Percentiles rank a stretch among this genome's conserved stretches.
phyloP scores from a whole-genome alignment of 2,888 invertebrate species.

The Hermaeophaga mercurialis region DNA sequence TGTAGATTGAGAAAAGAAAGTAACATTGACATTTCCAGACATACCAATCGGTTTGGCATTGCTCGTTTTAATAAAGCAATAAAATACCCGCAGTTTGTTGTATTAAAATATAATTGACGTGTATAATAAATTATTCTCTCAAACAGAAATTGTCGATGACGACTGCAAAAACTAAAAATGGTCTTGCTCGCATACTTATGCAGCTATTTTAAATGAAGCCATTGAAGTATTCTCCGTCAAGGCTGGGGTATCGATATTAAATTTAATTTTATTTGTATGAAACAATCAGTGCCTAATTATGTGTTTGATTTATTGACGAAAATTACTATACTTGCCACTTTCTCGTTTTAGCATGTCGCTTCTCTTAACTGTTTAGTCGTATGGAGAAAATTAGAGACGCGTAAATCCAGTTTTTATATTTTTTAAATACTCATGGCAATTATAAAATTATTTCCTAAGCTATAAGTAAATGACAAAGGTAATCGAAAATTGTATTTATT shows the following conservation, averaged over 20 bases:
- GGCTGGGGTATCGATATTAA: not conserved
- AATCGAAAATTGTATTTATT: no score
- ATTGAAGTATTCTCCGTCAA: conserved; percentile 10
- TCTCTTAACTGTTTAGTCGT: no score
- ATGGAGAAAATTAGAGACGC: no score
- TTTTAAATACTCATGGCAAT: no score
- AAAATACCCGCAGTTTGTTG: conserved; percentile 31
- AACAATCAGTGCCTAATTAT: not conserved
- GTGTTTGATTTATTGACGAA: not conserved
- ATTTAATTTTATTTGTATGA: not conserved
- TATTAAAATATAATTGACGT: conserved; percentile 36
- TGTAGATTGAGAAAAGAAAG: conserved; percentile 26
- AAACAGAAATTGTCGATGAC: conserved; percentile 20
- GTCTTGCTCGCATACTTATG: conserved; percentile 9
- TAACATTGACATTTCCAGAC: conserved; percentile 32
- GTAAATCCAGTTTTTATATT: no score
- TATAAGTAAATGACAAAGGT: no score
- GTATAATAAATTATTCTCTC: conserved; percentile 30
- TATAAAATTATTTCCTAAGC: no score
- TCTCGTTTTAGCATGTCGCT: no score
- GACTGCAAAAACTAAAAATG: conserved; percentile 18
- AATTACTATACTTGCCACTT: not conserved
- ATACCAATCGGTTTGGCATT: conserved; percentile 30
- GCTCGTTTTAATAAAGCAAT: conserved; percentile 34
- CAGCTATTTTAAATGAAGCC: conserved; percentile 19